Base-by-base conservation (phyloP, 2,888 invertebrate genomes). In the Lordiphosa andalusiaca region DNA sequence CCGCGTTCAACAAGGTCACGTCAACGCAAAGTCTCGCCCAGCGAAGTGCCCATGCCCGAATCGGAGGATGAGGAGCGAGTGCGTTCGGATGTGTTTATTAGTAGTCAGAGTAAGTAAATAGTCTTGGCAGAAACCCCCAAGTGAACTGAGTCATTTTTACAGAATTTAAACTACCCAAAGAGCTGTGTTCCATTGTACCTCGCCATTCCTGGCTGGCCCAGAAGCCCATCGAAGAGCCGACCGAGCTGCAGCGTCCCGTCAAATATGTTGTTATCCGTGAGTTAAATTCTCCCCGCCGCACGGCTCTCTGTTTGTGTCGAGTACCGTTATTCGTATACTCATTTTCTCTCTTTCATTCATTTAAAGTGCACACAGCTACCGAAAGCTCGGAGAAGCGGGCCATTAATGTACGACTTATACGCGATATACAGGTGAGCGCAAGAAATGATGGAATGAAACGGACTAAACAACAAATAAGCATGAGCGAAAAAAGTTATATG, bases 211-310 rank as follows among this genome's bases (percentile, higher is more conserved):
- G 91, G 91, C 71, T 91, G 42, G 91, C 91, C 6, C 91, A 91
- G 70, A 88, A 84, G 21, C 90, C 91, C 4, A 73, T 90, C 55
- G 88, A 87, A 30, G 71, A 87, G 5, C 85, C 86, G 16, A 67
- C 83, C 3, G 75, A 73, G 35, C 67, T 90, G 40, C 52, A 87
- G 35, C 77, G 74, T 30, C 90, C 91, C 9, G 90, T 90, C 6
- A 88, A 90, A 78, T 90, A 87, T 63, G 91, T 91, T 10, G 89
- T 91, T 35, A 91, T 91, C 56, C 88, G 91, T 91, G 87, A 85
- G 89, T 19, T 4, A 19, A n/a, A n/a, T n/a, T n/a, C n/a, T n/a
- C n/a, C n/a, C n/a, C n/a, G n/a, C n/a, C n/a, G n/a, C n/a, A n/a
- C n/a, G n/a, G n/a, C n/a, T n/a, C n/a, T n/a, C n/a, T n/a, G n/a